A percentile compares a stretch with the other conserved stretches of the same genome.
phyloP scores from a whole-genome alignment of 2,113 vertebrate species.

The Dromiciops gliroides region DNA sequence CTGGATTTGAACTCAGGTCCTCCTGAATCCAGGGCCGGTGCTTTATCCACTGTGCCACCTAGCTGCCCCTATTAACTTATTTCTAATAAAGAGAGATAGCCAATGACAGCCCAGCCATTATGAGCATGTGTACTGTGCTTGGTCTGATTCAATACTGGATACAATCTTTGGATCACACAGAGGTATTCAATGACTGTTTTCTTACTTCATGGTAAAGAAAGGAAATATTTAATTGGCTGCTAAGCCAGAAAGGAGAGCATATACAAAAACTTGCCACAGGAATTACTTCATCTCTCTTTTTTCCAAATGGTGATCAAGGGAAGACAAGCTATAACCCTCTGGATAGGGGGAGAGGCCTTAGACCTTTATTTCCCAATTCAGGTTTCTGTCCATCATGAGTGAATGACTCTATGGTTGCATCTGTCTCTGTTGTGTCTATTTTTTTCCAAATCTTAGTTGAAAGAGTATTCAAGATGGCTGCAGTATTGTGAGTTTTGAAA shows the following conservation, averaged over 20 bases:
- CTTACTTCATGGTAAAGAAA: background rate
- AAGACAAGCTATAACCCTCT: background rate
- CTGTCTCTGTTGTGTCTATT: background rate
- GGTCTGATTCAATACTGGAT: background rate
- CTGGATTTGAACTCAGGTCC: too few species aligned
- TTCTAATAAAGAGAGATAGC: background rate
- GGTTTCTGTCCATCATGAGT: background rate
- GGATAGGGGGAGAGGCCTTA: background rate
- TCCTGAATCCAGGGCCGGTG: too few species aligned
- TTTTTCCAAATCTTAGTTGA: background rate
- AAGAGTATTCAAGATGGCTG: background rate
- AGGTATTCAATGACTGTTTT: background rate
- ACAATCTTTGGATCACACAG: background rate
- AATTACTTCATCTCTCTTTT: background rate
- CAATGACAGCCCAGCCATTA: background rate
- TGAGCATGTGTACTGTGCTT: background rate
- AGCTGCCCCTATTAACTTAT: background rate
- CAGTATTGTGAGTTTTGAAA: background rate
- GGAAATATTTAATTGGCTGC: background rate
- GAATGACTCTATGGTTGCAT: background rate
- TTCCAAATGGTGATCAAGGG: background rate
- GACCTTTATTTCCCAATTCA: background rate
- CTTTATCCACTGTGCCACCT: too few species aligned
- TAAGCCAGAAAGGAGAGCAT: background rate
- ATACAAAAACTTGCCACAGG: background rate